Evolutionary conservation across 2,113 vertebrate species (phyloP).

Genomic region (Neolamprologus tretocephalus): DNA sequence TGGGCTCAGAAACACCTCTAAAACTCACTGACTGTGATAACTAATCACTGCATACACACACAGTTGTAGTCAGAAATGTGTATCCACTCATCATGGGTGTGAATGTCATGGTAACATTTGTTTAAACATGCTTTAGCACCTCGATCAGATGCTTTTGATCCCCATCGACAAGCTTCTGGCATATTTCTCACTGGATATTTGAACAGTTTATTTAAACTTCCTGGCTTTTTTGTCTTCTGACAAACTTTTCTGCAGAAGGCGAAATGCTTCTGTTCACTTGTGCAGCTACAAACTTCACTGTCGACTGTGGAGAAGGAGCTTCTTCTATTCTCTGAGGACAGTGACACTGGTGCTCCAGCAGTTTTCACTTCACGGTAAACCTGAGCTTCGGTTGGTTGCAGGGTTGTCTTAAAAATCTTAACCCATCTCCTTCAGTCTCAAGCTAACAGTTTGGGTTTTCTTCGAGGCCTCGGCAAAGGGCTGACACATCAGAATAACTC

Average conservation of each 20-base stretch:
- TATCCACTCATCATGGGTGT: not conserved
- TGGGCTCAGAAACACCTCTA: not conserved
- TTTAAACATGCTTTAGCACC: not conserved
- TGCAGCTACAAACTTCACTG: fast-evolving
- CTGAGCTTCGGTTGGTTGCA: not conserved
- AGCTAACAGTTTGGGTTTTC: not conserved
- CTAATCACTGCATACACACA: not conserved
- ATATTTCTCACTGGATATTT: not conserved
- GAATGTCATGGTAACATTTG: not conserved
- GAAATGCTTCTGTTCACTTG: not conserved
- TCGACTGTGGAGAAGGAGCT: fast-evolving
- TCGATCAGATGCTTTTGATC: not conserved
- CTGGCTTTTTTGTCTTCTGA: not conserved
- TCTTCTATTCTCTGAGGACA: not conserved
- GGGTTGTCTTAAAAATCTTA: not conserved
- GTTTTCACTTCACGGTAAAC: not conserved
- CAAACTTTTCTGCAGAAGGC: fast-evolving
- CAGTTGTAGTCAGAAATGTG: not conserved
- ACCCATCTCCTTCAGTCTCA: not conserved
- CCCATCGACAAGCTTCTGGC: not conserved
- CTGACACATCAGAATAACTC: not conserved
- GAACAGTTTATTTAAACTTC: not conserved
- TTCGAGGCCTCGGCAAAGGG: fast-evolving
- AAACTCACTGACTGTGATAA: fast-evolving
- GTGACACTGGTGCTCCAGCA: not conserved